Percentiles rank a stretch among this genome's conserved stretches.
Conservation (phyloP, 2,888 invertebrate species). For the Merodon equestris region DNA sequence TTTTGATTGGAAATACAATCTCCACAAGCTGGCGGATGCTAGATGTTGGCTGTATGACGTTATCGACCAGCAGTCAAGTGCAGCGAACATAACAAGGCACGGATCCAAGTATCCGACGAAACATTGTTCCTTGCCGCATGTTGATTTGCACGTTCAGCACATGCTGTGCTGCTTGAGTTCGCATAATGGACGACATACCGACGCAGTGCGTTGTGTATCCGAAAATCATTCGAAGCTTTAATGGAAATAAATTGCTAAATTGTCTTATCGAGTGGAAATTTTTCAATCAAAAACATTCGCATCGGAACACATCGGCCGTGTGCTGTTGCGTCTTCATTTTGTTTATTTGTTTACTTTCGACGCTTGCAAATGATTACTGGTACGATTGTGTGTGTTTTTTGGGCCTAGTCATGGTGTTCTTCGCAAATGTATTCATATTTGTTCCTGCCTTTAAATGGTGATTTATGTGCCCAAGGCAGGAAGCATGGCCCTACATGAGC, state of each 20-base stretch:
- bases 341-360: too few relatives aligned
- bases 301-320: too few relatives aligned
- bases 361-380: too few relatives aligned
- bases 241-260: constrained; percentile 65
- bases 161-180: neutral
- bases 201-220: neutral
- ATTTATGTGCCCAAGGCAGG: too few relatives aligned
- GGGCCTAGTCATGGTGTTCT: too few relatives aligned
- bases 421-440: too few relatives aligned
- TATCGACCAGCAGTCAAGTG: constrained; percentile 44
- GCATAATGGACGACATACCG: constrained; percentile 38
- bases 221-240: constrained; percentile 41
- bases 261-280: constrained; percentile 64
- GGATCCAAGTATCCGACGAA: neutral
- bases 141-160: constrained; percentile 45
- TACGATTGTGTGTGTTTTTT: too few relatives aligned
- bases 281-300: constrained; percentile 52
- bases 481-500: too few relatives aligned
- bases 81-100: constrained; percentile 17
- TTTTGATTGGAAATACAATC: constrained; percentile 53
- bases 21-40: constrained; percentile 2
- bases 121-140: constrained; percentile 5
- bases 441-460: too few relatives aligned
- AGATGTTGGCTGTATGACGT: too few relatives aligned
- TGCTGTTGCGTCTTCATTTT: too few relatives aligned